These are phyloP conservation scores for Myotis davidii DNA, from an alignment of 2,113 vertebrate species.

Conservation along the genomic window DNA sequence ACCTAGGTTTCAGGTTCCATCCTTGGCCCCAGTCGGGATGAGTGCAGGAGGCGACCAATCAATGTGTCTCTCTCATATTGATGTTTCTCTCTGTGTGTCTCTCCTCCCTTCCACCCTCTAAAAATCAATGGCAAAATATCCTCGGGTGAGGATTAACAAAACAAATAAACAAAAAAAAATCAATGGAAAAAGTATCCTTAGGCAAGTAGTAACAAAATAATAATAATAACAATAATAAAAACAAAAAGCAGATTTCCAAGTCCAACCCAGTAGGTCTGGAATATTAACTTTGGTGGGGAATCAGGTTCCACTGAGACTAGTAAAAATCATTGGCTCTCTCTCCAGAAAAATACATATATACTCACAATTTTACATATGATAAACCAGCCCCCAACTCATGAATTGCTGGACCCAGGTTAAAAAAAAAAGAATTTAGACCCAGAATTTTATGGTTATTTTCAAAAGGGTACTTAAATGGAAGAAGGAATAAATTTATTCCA, in stretches of 20 bases:
- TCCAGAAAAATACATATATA: background rate
- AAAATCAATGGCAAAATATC: too few species aligned
- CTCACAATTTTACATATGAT: background rate
- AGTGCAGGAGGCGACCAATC: too few species aligned
- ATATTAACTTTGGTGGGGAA: background rate
- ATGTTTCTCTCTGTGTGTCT: too few species aligned
- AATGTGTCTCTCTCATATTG: too few species aligned
- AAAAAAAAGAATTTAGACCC: conserved; percentile 11
- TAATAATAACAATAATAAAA: background rate
- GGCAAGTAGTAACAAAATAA: background rate
- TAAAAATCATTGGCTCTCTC: conserved; percentile 19
- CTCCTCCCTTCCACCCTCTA: too few species aligned
- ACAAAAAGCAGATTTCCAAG: background rate
- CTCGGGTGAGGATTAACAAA: too few species aligned
- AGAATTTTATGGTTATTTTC: conserved; percentile 6
- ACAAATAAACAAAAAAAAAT: too few species aligned
- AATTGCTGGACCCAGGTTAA: background rate
- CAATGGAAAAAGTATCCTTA: too few species aligned
- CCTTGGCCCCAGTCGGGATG: too few species aligned
- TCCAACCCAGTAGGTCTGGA: background rate
- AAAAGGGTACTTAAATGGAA: conserved; percentile 9
- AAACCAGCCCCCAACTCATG: background rate
- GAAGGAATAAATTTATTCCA: background rate
- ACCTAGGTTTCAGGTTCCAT: too few species aligned
- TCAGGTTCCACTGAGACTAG: background rate